Conservation (phyloP, 2,888 invertebrate species). For the Drosophila cognata region DNA sequence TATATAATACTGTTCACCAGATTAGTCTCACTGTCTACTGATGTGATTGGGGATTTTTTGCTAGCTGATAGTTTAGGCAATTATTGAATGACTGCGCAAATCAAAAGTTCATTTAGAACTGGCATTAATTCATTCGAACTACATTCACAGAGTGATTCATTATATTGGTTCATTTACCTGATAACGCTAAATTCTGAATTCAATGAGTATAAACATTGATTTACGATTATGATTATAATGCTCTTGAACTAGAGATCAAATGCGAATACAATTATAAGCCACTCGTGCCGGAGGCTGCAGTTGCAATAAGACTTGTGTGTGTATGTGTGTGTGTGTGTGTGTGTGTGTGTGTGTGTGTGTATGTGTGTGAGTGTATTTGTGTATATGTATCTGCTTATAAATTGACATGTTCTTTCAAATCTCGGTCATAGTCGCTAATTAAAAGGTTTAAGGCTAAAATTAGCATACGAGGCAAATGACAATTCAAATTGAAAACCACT, state of each 20-base stretch:
- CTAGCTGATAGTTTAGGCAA: conserved; percentile 34
- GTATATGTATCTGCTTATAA: conserved; percentile 34
- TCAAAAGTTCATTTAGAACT: conserved; percentile 12
- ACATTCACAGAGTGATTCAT: conserved; percentile 47
- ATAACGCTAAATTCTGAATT: not conserved
- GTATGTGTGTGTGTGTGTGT: conserved; percentile 11
- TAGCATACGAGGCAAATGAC: conserved; percentile 68
- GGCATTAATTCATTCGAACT: conserved; percentile 28
- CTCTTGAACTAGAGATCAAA: conserved; percentile 74
- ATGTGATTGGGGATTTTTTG: conserved; percentile 2
- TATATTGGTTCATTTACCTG: conserved; percentile 62
- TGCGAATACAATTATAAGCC: conserved; percentile 49
- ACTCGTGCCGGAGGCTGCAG: conserved; percentile 37
- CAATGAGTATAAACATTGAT: not conserved
- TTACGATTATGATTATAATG: conserved; percentile 19
- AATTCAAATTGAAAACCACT: conserved; percentile 54
- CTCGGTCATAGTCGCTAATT: conserved; percentile 79
- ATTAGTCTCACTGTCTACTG: conserved; percentile 12
- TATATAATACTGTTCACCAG: not conserved
- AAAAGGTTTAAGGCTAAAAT: conserved; percentile 81
- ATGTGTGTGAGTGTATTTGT: conserved; percentile 7
- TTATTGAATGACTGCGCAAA: conserved; percentile 14
- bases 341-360: not conserved
- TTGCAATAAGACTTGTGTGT: conserved; percentile 1
- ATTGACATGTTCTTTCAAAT: conserved; percentile 65